A percentile compares a stretch with the other conserved stretches of the same genome.
Evolutionary conservation across 2,888 invertebrate species (phyloP).

Genomic region (Lasioglossum marginatum): DNA sequence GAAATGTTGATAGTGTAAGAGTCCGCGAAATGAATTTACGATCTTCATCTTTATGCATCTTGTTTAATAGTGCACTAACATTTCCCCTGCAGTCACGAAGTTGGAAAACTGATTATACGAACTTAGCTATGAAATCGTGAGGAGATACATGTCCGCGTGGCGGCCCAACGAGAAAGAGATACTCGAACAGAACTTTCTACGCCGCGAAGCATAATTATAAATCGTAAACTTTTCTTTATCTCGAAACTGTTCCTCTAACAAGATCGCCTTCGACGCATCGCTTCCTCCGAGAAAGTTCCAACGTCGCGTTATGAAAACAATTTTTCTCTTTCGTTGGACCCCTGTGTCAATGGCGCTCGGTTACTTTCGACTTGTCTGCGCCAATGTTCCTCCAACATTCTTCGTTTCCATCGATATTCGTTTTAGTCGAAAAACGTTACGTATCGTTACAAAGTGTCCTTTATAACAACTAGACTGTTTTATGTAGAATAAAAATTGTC

Average conservation of each 20-base stretch:
- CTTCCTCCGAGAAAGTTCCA: conserved; percentile 43
- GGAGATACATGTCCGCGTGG: neutral
- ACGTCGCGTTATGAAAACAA: conserved; percentile 35
- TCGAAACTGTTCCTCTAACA: conserved; percentile 15
- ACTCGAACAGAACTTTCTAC: conserved; percentile 46
- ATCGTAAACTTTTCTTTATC: conserved; percentile 43
- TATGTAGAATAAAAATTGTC: no score
- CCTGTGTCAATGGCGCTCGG: conserved; percentile 16
- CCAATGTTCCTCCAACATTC: neutral
- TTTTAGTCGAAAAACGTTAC: no score
- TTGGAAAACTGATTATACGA: conserved; percentile 14
- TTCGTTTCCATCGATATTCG: neutral
- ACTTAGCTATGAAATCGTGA: conserved; percentile 12
- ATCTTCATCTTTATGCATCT: neutral
- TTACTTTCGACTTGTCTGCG: conserved; percentile 15
- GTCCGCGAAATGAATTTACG: neutral
- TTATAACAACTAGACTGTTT: no score
- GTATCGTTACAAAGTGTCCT: no score
- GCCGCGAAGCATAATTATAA: conserved; percentile 40
- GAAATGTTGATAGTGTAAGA: neutral
- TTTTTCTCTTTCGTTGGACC: conserved; percentile 33
- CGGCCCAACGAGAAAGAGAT: neutral
- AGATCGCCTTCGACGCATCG: conserved; percentile 40
- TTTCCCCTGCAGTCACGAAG: neutral
- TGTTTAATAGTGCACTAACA: neutral